These are phyloP conservation scores for Delphinapterus leucas DNA, from an alignment of 2,113 vertebrate genomes.

Conservation along the genomic window DNA sequence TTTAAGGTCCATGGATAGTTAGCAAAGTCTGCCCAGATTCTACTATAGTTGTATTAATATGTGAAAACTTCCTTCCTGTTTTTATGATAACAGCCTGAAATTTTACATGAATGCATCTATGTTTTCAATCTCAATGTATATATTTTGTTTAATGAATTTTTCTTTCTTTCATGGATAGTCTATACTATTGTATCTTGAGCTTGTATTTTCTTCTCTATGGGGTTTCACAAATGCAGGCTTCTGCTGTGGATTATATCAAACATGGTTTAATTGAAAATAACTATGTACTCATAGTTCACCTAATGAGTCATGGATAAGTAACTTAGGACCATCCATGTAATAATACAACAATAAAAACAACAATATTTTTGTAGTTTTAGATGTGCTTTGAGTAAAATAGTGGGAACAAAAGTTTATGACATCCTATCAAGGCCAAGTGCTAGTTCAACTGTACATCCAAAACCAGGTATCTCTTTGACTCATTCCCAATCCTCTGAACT, in stretches of 20 bases:
- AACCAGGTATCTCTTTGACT: neutral
- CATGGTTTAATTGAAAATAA: constrained; percentile 7
- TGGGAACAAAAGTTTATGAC: neutral
- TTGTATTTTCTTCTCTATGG: neutral
- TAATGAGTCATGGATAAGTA: neutral
- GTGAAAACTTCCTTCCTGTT: neutral
- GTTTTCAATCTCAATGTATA: neutral
- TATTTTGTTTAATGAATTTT: neutral
- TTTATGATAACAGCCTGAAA: neutral
- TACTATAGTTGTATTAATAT: neutral
- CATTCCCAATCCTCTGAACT: neutral
- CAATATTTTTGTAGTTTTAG: constrained; percentile 12
- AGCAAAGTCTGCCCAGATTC: neutral
- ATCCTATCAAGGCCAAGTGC: neutral
- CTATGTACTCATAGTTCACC: neutral
- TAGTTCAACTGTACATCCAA: neutral
- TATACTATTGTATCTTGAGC: neutral
- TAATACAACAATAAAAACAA: neutral
- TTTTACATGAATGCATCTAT: neutral
- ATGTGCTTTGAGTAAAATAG: neutral
- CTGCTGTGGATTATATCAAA: neutral
- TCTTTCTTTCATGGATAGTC: neutral
- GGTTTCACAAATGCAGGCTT: neutral
- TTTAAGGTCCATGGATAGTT: neutral
- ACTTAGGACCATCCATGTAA: neutral